A percentile compares a stretch with the other conserved stretches of the same genome.
These are phyloP conservation scores for Apantesis nais DNA, from an alignment of 2,888 invertebrate species.

Conservation along the genomic window DNA sequence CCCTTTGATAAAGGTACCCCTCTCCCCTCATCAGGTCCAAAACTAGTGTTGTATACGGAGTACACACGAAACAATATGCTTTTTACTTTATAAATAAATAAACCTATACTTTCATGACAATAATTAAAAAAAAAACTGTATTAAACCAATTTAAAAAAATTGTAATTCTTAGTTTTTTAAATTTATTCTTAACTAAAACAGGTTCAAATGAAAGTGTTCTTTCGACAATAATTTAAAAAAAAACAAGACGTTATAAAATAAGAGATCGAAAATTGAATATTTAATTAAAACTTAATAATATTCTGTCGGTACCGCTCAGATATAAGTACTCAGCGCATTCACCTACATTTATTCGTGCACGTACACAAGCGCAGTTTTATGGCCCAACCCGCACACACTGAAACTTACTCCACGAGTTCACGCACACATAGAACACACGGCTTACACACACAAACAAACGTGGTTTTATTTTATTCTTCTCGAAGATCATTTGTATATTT, in stretches of 20 bases:
- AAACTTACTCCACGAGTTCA: slow-evolving; percentile 35
- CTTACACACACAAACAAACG: slow-evolving; percentile 68
- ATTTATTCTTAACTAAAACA: not conserved
- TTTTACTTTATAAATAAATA: no score
- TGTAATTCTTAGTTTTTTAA: no score
- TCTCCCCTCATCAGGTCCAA: no score
- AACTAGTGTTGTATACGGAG: no score
- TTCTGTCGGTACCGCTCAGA: slow-evolving; percentile 58
- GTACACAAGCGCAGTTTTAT: slow-evolving; percentile 75
- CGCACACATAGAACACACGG: slow-evolving; percentile 67
- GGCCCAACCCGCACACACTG: slow-evolving; percentile 55
- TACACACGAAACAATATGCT: no score
- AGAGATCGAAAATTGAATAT: slow-evolving; percentile 31
- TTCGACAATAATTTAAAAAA: not conserved
- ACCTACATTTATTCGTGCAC: slow-evolving; percentile 83
- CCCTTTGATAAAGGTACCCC: no score
- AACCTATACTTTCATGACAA: no score
- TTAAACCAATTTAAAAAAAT: no score
- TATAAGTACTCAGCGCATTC: slow-evolving; percentile 76
- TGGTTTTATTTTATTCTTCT: slow-evolving; percentile 46
- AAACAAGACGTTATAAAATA: slow-evolving; percentile 16
- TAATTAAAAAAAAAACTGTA: no score
- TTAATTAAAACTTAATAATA: slow-evolving; percentile 44
- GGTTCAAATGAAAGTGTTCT: not conserved
- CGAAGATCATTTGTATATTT: slow-evolving; percentile 37